Evolutionary conservation across 1,140 invertebrate species (phyloP).

Genomic region (Diprion similis): DNA sequence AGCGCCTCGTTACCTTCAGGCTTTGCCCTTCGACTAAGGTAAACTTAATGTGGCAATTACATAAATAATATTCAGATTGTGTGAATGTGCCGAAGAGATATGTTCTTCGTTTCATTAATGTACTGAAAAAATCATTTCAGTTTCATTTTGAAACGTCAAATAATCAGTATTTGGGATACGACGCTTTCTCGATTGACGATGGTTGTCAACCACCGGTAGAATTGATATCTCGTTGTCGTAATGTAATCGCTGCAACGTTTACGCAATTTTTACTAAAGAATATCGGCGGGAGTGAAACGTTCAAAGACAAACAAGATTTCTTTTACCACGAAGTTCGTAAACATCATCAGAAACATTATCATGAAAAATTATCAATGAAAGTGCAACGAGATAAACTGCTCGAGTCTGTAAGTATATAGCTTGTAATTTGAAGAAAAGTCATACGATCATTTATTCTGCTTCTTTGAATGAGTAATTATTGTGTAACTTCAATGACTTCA

Average conservation of each 20-base stretch:
- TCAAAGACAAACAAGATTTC: conserved; percentile 94
- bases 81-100: not conserved
- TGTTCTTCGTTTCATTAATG: not conserved
- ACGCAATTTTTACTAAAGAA: conserved; percentile 93
- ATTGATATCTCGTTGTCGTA: conserved; percentile 81
- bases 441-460: conserved; percentile 16
- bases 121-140: conserved; percentile 52
- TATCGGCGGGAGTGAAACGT: conserved; percentile 94
- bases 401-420: conserved; percentile 68
- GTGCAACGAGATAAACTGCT: conserved; percentile 82
- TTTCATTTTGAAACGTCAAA: conserved; percentile 67
- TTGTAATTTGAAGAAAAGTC: conserved; percentile 15
- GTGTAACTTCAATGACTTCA: not conserved
- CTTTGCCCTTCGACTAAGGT: conserved; percentile 92
- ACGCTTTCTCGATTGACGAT: conserved; percentile 84
- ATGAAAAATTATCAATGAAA: conserved; percentile 84
- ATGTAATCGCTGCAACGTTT: conserved; percentile 91
- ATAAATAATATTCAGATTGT: conserved; percentile 19
- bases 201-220: conserved; percentile 87
- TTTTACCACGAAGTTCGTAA: conserved; percentile 93
- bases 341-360: conserved; percentile 82
- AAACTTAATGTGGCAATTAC: conserved; percentile 37
- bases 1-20: conserved; percentile 89
- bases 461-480: conserved; percentile 3
- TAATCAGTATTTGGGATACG: conserved; percentile 60